Percentiles rank a stretch among this genome's conserved stretches.
These are phyloP conservation scores for Calidris pugnax DNA, from an alignment of 2,113 vertebrate genomes.

Conservation along the genomic window DNA sequence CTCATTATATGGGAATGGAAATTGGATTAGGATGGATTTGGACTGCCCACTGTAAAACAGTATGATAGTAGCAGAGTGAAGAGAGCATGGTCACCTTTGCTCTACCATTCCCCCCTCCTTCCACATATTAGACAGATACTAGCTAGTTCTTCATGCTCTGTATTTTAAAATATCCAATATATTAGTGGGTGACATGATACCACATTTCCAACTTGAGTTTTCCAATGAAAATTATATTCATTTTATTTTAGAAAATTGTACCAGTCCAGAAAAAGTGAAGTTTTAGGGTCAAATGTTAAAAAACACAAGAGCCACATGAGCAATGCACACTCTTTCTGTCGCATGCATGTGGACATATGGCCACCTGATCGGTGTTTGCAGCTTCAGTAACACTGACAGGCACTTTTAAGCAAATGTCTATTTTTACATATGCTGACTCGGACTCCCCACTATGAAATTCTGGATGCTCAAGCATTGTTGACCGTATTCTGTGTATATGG, in stretches of 20 bases:
- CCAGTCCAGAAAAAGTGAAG: neutral
- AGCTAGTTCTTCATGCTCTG: neutral
- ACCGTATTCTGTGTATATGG: neutral
- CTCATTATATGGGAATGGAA: neutral
- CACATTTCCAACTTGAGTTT: neutral
- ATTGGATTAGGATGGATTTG: neutral
- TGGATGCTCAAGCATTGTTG: neutral
- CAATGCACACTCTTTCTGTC: neutral
- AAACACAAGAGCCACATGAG: neutral
- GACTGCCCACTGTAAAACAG: neutral
- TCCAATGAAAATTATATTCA: neutral
- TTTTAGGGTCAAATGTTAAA: neutral
- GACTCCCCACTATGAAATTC: neutral
- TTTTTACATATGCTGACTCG: neutral
- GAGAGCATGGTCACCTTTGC: neutral
- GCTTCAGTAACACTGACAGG: neutral
- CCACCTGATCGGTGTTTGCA: neutral
- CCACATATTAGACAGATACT: neutral
- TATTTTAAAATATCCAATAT: neutral
- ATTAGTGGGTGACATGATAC: neutral
- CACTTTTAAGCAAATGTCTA: neutral
- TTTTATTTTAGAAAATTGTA: neutral
- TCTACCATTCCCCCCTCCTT: neutral
- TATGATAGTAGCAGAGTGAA: neutral
- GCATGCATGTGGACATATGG: accelerated